Base-by-base conservation (phyloP, 2,888 invertebrate genomes). In the Venustoraphidia nigricollis region DNA sequence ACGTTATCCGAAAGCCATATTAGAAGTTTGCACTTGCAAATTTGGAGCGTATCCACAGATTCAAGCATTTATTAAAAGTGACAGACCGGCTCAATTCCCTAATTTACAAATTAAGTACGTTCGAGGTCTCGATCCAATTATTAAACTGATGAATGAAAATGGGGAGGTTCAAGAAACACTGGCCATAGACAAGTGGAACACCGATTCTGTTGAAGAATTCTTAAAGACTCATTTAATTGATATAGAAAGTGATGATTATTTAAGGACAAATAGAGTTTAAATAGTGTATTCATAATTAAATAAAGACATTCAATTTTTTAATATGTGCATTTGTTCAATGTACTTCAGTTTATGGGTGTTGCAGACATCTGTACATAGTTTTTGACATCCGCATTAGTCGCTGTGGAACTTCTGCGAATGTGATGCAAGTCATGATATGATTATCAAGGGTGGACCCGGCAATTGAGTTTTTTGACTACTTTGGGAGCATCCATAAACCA, bases 161-260 rank as follows among this genome's bases (percentile, higher is more conserved):
- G 88, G 85, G 36, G 82, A 86, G 60, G 79, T 91, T 1, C 80
- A 81, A 62, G 93, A 94, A 63, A 81, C 87, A 17, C 77, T 97
- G 34, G 95, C 94, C 46, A 95, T 98, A 61, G 93, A 94, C 58
- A 95, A 95, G 63, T 97, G 97, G 97, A 91, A 96, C 66, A 97
- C 97, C 0, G 96, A 98, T 66, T 89, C 95, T 0, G 88, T 98
- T 3, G 91, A 93, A 63, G 95, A 96, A 66, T 98, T 96, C 69
- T 78, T 98, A 55, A 85, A 83, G 56, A 88, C 92, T 36, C 87
- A 93, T 75, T 75, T 96, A 54, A 75, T 74, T 35, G 73, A 75
- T 48, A 72, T 71, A 52, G 72, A 72, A 40, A 73, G 76, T 46
- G 61, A 64, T 27, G 71, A 75, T 61, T 79, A 73, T 69, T 71